These are phyloP conservation scores for Myotis pilosus DNA, from an alignment of 2,797 vertebrate species.

Conservation along the genomic window DNA sequence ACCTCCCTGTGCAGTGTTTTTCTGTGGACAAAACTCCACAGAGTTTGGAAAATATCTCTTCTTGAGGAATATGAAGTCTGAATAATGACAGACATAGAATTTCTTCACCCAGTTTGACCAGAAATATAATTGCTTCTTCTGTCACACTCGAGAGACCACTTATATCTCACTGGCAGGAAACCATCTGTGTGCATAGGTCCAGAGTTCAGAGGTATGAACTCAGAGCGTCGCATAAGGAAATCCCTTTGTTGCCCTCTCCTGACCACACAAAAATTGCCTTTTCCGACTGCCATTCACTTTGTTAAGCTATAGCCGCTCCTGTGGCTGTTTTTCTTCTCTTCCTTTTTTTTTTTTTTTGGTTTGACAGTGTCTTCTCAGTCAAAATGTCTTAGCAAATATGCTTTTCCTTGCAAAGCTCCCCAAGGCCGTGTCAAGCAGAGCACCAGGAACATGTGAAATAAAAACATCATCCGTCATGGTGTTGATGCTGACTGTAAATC, in stretches of 20 bases:
- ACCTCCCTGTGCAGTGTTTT: not conserved
- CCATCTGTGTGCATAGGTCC: not conserved
- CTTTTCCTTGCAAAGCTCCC: conserved; percentile 37
- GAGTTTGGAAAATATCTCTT: not conserved
- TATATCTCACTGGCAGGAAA: not conserved
- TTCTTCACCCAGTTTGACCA: conserved; percentile 13
- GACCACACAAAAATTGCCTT: conserved; percentile 56
- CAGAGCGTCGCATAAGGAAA: not conserved
- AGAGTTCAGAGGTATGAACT: conserved; percentile 12
- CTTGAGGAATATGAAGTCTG: not conserved
- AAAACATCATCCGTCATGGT: not conserved
- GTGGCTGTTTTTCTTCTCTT: not conserved
- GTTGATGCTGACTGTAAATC: not conserved
- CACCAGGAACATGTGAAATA: not conserved
- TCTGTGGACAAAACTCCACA: not conserved
- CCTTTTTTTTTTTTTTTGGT: not conserved
- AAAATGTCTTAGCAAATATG: not conserved
- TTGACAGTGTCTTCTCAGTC: conserved; percentile 40
- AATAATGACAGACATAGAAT: not conserved
- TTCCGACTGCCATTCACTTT: not conserved
- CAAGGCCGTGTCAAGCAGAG: not conserved
- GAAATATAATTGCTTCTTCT: conserved; percentile 27
- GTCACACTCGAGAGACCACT: not conserved
- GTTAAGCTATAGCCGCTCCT: not conserved
- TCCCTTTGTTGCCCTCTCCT: conserved; percentile 15